A percentile compares a stretch with the other conserved stretches of the same genome.
phyloP scores from a whole-genome alignment of 53 echinoderm and acorn worm genomes.

The Holothuria leucospilota region DNA sequence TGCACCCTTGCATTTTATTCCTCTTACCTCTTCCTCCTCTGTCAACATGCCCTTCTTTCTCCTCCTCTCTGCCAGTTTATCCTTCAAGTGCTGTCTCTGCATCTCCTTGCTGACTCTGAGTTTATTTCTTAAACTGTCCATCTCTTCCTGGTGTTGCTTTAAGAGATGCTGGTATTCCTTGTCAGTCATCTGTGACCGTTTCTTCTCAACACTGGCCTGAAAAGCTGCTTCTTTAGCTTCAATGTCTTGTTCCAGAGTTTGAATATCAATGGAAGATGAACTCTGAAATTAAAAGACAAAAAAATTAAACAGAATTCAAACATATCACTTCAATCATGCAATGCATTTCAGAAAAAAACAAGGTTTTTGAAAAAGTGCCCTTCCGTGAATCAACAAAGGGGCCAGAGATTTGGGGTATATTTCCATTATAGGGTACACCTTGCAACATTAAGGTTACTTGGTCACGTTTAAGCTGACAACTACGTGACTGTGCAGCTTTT shows the following conservation, averaged over 20 bases:
- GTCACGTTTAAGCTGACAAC: too few relatives aligned
- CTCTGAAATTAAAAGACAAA: neutral
- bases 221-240: constrained; percentile 57
- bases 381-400: too few relatives aligned
- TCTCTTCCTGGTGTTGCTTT: constrained; percentile 76
- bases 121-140: constrained; percentile 64
- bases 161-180: constrained; percentile 84
- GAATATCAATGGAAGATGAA: neutral
- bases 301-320: too few relatives aligned
- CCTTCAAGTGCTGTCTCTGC: constrained; percentile 74
- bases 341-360: too few relatives aligned
- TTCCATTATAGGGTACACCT: too few relatives aligned
- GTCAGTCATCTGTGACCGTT: constrained; percentile 68
- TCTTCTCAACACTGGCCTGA: constrained; percentile 63
- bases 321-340: too few relatives aligned
- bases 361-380: too few relatives aligned
- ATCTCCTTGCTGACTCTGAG: constrained; percentile 44
- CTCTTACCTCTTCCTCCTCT: constrained; percentile 29
- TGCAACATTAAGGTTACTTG: too few relatives aligned
- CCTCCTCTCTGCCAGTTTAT: constrained; percentile 87
- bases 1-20: neutral
- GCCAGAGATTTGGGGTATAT: too few relatives aligned
- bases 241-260: constrained; percentile 48
- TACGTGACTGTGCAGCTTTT: too few relatives aligned
- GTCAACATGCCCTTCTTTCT: constrained; percentile 35